phyloP scores from a whole-genome alignment of 2,113 vertebrate genomes.

The Gymnogyps californianus region DNA sequence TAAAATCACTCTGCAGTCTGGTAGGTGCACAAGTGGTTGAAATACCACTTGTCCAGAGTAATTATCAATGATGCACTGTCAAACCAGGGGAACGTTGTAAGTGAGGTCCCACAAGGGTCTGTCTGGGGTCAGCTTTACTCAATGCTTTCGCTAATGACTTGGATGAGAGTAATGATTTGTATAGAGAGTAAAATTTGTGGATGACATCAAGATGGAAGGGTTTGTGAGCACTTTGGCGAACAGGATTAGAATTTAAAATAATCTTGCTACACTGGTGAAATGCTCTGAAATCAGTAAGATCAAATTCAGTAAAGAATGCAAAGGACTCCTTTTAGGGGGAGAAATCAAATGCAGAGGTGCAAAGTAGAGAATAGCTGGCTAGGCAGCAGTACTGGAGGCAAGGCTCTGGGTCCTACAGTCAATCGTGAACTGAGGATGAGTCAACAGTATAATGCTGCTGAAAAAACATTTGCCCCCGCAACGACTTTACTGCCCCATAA shows the following conservation, averaged over 20 bases:
- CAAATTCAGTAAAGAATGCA: slow-evolving; percentile 37
- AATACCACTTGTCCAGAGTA: slow-evolving; percentile 18
- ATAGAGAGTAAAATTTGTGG: slow-evolving; percentile 18
- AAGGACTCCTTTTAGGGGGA: not conserved
- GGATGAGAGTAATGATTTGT: slow-evolving; percentile 8
- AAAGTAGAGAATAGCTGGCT: not conserved
- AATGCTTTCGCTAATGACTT: slow-evolving; percentile 32
- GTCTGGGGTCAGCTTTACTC: slow-evolving; percentile 27
- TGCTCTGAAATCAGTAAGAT: slow-evolving; percentile 27
- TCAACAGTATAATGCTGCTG: not conserved
- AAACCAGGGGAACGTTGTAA: not conserved
- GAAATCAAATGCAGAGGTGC: not conserved
- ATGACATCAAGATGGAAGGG: slow-evolving; percentile 22
- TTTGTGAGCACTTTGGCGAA: not conserved
- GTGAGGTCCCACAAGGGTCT: slow-evolving; percentile 16
- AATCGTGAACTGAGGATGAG: not conserved
- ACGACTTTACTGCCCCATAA: not conserved
- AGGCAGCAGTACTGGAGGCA: not conserved
- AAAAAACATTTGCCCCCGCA: not conserved
- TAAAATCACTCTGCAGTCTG: not conserved
- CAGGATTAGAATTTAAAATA: slow-evolving; percentile 46
- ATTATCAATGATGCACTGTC: slow-evolving; percentile 44
- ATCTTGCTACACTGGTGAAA: not conserved
- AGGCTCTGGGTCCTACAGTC: not conserved
- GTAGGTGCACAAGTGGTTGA: not conserved